These are phyloP conservation scores for Prinia subflava DNA, from an alignment of 2,113 vertebrate genomes.

Conservation along the genomic window DNA sequence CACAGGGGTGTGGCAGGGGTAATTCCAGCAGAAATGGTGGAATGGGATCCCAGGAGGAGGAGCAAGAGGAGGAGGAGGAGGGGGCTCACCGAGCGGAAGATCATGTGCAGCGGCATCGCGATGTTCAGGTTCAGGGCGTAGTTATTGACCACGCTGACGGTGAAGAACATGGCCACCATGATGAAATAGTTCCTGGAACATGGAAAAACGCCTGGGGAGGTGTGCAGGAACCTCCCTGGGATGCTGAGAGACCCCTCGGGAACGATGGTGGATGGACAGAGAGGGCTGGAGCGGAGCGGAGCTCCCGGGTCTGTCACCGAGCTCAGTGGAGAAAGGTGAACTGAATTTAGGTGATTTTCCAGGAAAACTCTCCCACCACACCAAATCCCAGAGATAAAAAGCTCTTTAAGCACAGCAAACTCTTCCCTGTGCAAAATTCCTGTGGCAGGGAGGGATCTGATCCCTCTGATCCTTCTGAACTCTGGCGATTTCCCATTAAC, in stretches of 20 bases:
- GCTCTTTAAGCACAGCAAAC: background rate
- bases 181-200: conserved; percentile 83
- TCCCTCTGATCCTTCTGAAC: too few relatives aligned
- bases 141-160: conserved; percentile 95
- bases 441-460: background rate
- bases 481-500: background rate
- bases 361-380: background rate
- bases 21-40: background rate
- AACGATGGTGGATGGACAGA: fast-evolving
- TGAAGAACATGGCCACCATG: conserved; percentile 99
- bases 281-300: background rate
- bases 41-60: background rate
- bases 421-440: background rate
- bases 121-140: conserved; percentile 97
- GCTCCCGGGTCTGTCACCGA: background rate
- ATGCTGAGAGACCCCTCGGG: background rate
- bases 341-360: background rate
- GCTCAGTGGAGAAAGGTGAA: background rate
- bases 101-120: conserved; percentile 97
- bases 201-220: background rate
- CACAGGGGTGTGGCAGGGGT: background rate
- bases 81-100: conserved; percentile 93
- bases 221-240: background rate
- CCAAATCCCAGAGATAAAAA: background rate
- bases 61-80: background rate